These are phyloP conservation scores for Synaphobranchus kaupii DNA, from an alignment of 2,797 vertebrate species.

Conservation along the genomic window DNA sequence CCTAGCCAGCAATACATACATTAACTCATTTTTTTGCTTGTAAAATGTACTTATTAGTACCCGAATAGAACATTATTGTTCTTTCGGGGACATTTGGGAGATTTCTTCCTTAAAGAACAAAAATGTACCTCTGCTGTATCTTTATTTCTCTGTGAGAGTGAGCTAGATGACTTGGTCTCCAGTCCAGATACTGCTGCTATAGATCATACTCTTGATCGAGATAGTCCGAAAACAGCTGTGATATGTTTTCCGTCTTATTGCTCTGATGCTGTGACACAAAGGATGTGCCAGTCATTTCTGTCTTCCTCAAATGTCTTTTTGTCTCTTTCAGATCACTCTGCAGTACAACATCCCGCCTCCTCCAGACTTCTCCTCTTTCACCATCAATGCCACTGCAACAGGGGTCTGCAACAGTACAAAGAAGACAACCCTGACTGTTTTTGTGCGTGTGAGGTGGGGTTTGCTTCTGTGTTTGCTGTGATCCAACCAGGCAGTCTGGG, in stretches of 20 bases:
- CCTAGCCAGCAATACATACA: too few relatives aligned
- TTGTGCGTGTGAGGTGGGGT: conserved; percentile 58
- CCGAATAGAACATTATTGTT: too few relatives aligned
- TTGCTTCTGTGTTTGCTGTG: background rate
- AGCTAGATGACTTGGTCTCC: too few relatives aligned
- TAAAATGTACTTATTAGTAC: too few relatives aligned
- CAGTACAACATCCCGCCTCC: conserved; percentile 73
- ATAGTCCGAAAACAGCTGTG: background rate
- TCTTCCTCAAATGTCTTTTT: background rate
- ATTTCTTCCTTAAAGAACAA: too few relatives aligned
- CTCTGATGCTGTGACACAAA: background rate
- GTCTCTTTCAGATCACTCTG: conserved; percentile 62
- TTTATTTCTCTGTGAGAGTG: too few relatives aligned
- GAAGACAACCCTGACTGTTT: conserved; percentile 52
- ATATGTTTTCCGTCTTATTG: background rate
- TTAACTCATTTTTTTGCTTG: too few relatives aligned
- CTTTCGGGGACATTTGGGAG: too few relatives aligned
- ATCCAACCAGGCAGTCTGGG: background rate
- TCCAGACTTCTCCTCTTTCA: conserved; percentile 62
- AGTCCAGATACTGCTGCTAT: background rate
- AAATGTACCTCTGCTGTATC: too few relatives aligned
- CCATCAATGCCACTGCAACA: conserved; percentile 45
- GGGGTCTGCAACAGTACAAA: conserved; percentile 49
- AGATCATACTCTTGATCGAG: background rate
- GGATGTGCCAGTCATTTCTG: background rate